Conservation (phyloP, 1,140 invertebrate genomes). For the Physella acuta region DNA sequence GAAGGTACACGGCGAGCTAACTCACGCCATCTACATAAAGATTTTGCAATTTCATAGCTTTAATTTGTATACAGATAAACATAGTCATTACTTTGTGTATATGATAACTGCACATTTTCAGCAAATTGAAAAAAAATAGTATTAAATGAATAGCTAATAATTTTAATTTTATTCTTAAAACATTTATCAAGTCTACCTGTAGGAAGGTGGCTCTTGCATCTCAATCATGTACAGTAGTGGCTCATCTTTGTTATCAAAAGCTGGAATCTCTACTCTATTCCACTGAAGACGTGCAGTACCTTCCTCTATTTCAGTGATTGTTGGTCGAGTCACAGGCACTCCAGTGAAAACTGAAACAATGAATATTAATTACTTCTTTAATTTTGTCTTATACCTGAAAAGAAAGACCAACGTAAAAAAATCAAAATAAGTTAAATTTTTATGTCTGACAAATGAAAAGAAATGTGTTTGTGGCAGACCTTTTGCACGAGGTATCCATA, state of each 20-base stretch:
- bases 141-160: too few relatives aligned
- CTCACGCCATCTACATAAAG: slow-evolving; percentile 39
- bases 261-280: slow-evolving; percentile 48
- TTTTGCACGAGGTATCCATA: slow-evolving; percentile 50
- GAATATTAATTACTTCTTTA: not conserved
- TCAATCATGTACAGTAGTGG: slow-evolving; percentile 52
- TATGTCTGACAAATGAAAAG: too few relatives aligned
- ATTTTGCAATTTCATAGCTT: not conserved
- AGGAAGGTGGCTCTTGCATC: slow-evolving; percentile 37
- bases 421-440: too few relatives aligned
- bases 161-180: too few relatives aligned
- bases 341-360: slow-evolving; percentile 47
- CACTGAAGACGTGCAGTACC: slow-evolving; percentile 41
- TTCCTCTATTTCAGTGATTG: slow-evolving; percentile 48
- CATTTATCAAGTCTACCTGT: too few relatives aligned
- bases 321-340: slow-evolving; percentile 45
- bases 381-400: too few relatives aligned
- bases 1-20: slow-evolving; percentile 45
- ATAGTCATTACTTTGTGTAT: not conserved
- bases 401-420: too few relatives aligned
- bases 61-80: not conserved
- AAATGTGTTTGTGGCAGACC: too few relatives aligned
- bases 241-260: slow-evolving; percentile 38
- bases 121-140: too few relatives aligned
- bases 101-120: not conserved